Base-by-base conservation (phyloP, 37 sponge, comb jelly and placozoan genomes). In the Hormiphora californensis region DNA sequence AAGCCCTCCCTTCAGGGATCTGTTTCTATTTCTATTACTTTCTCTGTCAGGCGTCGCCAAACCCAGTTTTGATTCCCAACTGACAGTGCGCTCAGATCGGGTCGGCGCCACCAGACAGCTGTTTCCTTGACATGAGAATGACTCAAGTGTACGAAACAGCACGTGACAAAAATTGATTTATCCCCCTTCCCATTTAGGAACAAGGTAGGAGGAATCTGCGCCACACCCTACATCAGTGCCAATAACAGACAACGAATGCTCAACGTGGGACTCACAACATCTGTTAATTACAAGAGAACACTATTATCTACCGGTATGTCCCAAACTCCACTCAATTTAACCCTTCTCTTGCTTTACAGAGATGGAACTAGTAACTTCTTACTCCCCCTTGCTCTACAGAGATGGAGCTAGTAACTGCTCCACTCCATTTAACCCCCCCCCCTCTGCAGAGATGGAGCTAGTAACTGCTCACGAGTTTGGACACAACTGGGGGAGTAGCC, bases 401-500 rank as follows among this genome's bases (percentile, higher is more conserved):
- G 34, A 32, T 8, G 8, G 49, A 34, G 9, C 39, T 9, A 35
- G 21, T 19, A 40, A 1, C 54, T 33, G 54, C 62, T 28, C 88
- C n/a, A n/a, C 44, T 32, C 12, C 12, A 39, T 43, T 73, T 73
- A 34, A 12, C 34, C 12, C 11, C 36, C 22, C 11, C 36, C 40
- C 7, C 40, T 39, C 44, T 73, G 49, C 40, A 40, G 34, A 43
- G 34, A 32, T 8, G 8, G 49, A 34, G 9, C 39, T 9, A 35
- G 21, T 19, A 40, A 1, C 54, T 33, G 54, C 62, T 28, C 88
- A 63, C 40, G 88, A 87, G 35, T 35, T 63, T 1, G 88, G 88
- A 4, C 88, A 87, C 88, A 87, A 87, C 62, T 87, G 88, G 88
- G 88, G 88, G 0, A 63, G 67, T 21, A 40, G 67, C 54, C 88